Evolutionary conservation across 2,113 vertebrate genomes (phyloP).

Genomic region (Nesoenas mayeri): DNA sequence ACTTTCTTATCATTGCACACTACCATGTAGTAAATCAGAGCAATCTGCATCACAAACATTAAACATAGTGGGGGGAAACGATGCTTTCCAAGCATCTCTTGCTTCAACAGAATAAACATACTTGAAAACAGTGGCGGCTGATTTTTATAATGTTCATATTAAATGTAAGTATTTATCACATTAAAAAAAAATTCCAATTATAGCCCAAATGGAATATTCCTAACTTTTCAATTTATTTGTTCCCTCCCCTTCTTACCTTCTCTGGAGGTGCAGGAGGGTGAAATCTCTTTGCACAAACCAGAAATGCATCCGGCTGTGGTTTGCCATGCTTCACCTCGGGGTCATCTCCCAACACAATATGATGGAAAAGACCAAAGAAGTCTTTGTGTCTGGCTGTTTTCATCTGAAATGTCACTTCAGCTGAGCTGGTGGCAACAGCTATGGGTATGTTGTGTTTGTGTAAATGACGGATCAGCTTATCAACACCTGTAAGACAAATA

Average conservation of each 20-base stretch:
- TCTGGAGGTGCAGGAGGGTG: constrained; percentile 71
- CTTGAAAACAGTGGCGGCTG: background rate
- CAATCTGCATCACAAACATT: background rate
- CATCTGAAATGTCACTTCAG: constrained; percentile 69
- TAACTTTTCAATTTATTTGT: background rate
- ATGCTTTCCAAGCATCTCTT: background rate
- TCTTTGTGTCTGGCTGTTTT: constrained; percentile 84
- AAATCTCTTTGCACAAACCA: constrained; percentile 87
- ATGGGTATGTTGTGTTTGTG: constrained; percentile 78
- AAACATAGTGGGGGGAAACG: background rate
- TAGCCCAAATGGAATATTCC: background rate
- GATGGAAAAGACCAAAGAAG: constrained; percentile 84
- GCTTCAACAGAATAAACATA: background rate
- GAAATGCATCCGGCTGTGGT: constrained; percentile 87
- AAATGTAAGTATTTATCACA: background rate
- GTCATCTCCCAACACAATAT: constrained; percentile 89
- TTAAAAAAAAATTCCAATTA: background rate
- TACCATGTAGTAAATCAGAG: background rate
- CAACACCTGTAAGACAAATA: constrained; percentile 78
- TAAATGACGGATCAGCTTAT: constrained; percentile 84
- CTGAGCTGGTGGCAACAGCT: constrained; percentile 88
- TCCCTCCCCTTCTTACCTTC: constrained; percentile 73
- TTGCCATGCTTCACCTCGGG: constrained; percentile 83
- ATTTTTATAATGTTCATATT: background rate
- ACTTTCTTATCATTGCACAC: background rate